A percentile compares a stretch with the other conserved stretches of the same genome.
These are phyloP conservation scores for Sciaenops ocellatus DNA, from an alignment of 2,797 vertebrate species.

Conservation along the genomic window DNA sequence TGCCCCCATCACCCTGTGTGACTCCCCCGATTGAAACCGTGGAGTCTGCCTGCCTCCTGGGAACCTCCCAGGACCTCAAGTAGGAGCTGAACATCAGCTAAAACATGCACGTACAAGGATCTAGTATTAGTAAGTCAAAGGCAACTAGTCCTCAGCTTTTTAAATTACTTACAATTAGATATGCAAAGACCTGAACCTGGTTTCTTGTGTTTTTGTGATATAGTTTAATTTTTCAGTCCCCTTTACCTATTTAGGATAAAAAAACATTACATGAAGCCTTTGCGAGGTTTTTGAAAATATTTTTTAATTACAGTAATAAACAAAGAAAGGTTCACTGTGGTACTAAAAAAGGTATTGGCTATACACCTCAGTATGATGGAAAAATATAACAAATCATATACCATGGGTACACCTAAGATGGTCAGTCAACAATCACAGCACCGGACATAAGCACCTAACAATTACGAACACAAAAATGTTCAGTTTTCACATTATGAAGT, in stretches of 20 bases:
- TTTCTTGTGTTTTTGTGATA: not conserved
- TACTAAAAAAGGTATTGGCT: not conserved
- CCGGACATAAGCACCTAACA: constrained; percentile 8
- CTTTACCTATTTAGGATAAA: not conserved
- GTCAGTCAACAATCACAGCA: constrained; percentile 31
- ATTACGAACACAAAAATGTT: constrained; percentile 15
- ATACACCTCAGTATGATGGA: not conserved
- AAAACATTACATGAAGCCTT: not conserved
- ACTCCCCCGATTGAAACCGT: too few relatives aligned
- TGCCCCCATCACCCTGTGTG: too few relatives aligned
- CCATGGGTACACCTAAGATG: constrained; percentile 8
- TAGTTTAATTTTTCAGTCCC: not conserved
- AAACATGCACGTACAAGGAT: not conserved
- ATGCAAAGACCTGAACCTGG: not conserved
- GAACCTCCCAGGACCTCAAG: too few relatives aligned
- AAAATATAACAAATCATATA: not conserved
- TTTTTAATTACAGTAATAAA: not conserved
- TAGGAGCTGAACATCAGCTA: too few relatives aligned
- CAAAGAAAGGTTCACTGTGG: not conserved
- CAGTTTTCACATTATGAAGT: constrained; percentile 44
- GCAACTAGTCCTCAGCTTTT: not conserved
- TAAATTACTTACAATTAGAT: not conserved
- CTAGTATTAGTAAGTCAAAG: not conserved
- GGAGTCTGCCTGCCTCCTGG: too few relatives aligned
- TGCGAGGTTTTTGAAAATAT: not conserved